Evolutionary conservation across 2,888 invertebrate species (phyloP).

Genomic region (Arrhopalites spinosus): DNA sequence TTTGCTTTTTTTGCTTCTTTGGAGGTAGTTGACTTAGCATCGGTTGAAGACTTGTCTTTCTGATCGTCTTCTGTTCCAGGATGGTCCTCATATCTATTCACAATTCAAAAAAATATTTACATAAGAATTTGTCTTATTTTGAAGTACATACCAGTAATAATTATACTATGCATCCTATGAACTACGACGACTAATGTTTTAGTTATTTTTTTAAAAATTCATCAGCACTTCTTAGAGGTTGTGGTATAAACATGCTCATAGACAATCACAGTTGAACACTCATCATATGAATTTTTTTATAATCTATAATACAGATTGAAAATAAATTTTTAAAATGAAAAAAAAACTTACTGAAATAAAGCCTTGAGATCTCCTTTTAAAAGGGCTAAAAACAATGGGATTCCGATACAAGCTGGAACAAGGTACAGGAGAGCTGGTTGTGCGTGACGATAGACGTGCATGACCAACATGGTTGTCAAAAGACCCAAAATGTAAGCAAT

Average conservation of each 20-base stretch:
- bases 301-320: neutral
- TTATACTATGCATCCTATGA: neutral
- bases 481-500: constrained; percentile 92
- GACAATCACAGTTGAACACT: neutral
- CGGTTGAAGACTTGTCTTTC: neutral
- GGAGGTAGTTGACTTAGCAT: neutral
- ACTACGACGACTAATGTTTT: neutral
- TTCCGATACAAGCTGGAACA: constrained; percentile 93
- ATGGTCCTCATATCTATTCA: constrained; percentile 10
- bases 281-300: neutral
- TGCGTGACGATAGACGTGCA: constrained; percentile 98
- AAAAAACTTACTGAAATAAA: constrained; percentile 79
- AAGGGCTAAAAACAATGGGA: constrained; percentile 85
- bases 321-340: neutral
- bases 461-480: constrained; percentile 91
- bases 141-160: too few species aligned
- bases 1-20: neutral
- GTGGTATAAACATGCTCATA: neutral
- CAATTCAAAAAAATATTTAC: too few species aligned
- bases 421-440: constrained; percentile 97
- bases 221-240: constrained; percentile 50
- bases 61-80: neutral
- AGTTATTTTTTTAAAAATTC: neutral
- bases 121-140: too few species aligned
- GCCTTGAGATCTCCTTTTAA: constrained; percentile 87